phyloP scores from a whole-genome alignment of 2,888 invertebrate species.

The Heliconius ismenius region DNA sequence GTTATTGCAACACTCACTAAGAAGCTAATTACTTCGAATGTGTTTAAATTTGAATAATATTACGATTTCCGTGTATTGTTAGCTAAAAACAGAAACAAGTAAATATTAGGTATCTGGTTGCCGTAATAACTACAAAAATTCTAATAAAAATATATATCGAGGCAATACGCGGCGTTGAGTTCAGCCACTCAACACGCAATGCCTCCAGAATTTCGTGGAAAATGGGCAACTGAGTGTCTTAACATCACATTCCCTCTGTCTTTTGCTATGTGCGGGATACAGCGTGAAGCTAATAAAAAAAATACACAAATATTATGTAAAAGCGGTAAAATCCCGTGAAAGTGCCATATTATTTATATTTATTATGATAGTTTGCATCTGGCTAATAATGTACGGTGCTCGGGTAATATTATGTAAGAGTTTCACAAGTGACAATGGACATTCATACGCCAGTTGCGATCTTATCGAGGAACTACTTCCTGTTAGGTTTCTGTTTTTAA shows the following conservation, averaged over 20 bases:
- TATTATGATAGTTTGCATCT: constrained; percentile 69
- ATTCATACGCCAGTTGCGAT: constrained; percentile 27
- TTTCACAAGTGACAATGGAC: constrained; percentile 22
- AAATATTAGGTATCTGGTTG: neutral
- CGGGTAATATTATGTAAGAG: constrained; percentile 42
- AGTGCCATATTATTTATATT: constrained; percentile 54
- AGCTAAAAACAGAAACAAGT: neutral
- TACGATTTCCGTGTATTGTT: neutral
- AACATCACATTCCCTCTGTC: too few species aligned
- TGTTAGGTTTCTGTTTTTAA: constrained; percentile 6
- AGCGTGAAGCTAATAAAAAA: too few species aligned
- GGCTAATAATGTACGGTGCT: constrained; percentile 56
- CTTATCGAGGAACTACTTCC: constrained; percentile 27
- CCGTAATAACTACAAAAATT: neutral
- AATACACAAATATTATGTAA: constrained; percentile 44
- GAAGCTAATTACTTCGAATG: neutral
- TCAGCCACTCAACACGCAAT: too few species aligned
- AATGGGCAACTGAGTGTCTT: too few species aligned
- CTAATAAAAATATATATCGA: too few species aligned
- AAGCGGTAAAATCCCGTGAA: constrained; percentile 60
- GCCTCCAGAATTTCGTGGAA: too few species aligned
- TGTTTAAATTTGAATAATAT: constrained; percentile 17
- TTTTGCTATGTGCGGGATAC: too few species aligned
- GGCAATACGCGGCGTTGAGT: too few species aligned
- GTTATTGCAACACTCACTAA: constrained; percentile 6